These are phyloP conservation scores for Autographa gamma DNA, from an alignment of 2,888 invertebrate genomes.

Conservation along the genomic window DNA sequence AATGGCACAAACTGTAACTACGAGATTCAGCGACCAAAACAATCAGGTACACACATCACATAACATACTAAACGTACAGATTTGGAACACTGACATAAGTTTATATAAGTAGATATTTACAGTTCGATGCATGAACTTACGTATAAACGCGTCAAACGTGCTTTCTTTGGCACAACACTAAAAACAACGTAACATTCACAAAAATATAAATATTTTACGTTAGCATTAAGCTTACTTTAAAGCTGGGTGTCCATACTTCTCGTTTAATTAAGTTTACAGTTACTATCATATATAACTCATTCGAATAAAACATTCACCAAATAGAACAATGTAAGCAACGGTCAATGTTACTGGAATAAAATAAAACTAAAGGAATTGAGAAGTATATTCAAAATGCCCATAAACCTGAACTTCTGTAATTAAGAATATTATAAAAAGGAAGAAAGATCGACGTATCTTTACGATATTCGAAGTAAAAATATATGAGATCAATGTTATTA, in stretches of 20 bases:
- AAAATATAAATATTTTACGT: slow-evolving; percentile 49
- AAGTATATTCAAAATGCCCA: neutral
- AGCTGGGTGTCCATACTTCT: slow-evolving; percentile 8
- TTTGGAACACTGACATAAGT: slow-evolving; percentile 25
- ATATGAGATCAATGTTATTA: slow-evolving; percentile 64
- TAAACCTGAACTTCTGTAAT: neutral
- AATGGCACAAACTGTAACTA: slow-evolving; percentile 16
- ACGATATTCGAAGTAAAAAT: slow-evolving; percentile 42
- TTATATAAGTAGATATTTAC: slow-evolving; percentile 35
- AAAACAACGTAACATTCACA: slow-evolving; percentile 55
- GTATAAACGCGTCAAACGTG: slow-evolving; percentile 42
- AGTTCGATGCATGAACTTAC: slow-evolving; percentile 44
- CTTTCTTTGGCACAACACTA: slow-evolving; percentile 68
- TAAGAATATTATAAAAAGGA: slow-evolving; percentile 3
- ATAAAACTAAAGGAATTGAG: neutral
- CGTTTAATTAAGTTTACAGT: neutral
- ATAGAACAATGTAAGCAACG: neutral
- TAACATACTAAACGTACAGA: slow-evolving; percentile 30
- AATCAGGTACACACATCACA: slow-evolving; percentile 56
- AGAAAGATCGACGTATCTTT: slow-evolving; percentile 22
- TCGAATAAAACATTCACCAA: neutral
- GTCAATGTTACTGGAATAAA: neutral
- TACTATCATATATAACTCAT: neutral
- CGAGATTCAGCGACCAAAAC: slow-evolving; percentile 28
- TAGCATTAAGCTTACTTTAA: slow-evolving; percentile 43